Evolutionary conservation across 2,797 vertebrate genomes (phyloP), one percentile per base, ranked within the genome.

Genomic region (Oreonectes daqikongensis): DNA sequence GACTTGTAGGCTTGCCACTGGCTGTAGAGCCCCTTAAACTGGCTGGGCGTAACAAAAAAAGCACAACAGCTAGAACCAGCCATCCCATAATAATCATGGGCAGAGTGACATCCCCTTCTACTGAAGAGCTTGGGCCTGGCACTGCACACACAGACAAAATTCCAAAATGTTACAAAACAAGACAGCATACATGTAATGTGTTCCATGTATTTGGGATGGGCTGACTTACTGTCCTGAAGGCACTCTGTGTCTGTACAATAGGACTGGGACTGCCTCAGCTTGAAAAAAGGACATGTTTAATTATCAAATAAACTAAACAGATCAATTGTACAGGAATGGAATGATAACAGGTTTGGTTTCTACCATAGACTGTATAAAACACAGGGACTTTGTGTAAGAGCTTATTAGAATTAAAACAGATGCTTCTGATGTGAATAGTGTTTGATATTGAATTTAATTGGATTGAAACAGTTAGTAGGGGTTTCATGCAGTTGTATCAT

Each of bases 181-280:
- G 18, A 46, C 40, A 35, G 20, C 28, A 26, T 68, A 2, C 17
- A 17, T 66, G 46, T 3, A 7, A 20, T 53, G 44, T 18, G 28
- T 22, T 61, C 14, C 28, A 9, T 30, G 10, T 5, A 22, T 42
- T 75, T 6, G 8, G 18, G 17, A 38, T 22, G 2, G 4, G 17
- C 2, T 24, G 17, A 90, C 92, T 67, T 90, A 94, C 93, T 76
- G 82, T 94, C 93, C 84, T 91, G 89, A 84, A 90, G 91, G 75
- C 93, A 93, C 78, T 90, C 90, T 32, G 81, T 91, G 81, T 94
- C 93, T 86, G 92, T 80, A 26, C 24, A 99, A 91, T 97, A 99
- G 1, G 95, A 96, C 90, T 99, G 98, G 79, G 97, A 96, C 86
- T 99, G 96, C 86, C 98, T 94, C 82, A 99, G 92, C 97, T 99